Evolutionary conservation across 1,140 invertebrate species (phyloP).

Genomic region (Cataglyphis hispanica): DNA sequence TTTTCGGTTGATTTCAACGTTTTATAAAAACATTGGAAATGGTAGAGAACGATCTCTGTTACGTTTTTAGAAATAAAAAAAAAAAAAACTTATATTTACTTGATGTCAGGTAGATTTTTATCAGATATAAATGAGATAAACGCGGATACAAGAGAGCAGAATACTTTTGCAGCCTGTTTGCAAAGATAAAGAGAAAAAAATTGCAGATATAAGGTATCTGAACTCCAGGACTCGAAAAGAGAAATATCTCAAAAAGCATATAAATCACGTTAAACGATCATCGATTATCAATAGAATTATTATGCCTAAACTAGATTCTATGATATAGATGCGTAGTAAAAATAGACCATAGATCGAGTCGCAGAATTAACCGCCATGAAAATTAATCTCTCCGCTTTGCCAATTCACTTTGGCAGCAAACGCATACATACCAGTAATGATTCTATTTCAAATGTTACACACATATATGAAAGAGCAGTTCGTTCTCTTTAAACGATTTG

Average conservation of each 20-base stretch:
- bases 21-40: constrained; percentile 5
- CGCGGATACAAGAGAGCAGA: neutral
- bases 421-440: neutral
- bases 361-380: constrained; percentile 28
- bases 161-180: neutral
- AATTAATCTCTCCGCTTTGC: constrained; percentile 4
- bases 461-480: neutral
- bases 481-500: neutral
- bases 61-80: constrained; percentile 14
- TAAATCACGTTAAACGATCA: neutral
- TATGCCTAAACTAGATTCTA: neutral
- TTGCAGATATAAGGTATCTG: no score
- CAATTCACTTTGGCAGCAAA: constrained; percentile 22
- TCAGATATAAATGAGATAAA: neutral
- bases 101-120: constrained; percentile 17
- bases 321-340: neutral
- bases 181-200: neutral
- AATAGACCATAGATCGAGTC: neutral
- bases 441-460: constrained; percentile 26
- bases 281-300: neutral
- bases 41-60: constrained; percentile 1
- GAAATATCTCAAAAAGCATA: neutral
- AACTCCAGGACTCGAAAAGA: neutral
- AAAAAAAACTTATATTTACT: neutral
- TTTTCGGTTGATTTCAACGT: neutral